A percentile compares a stretch with the other conserved stretches of the same genome.
Evolutionary conservation across 1,140 invertebrate species (phyloP).

Genomic region (Neodiprion pinetum): DNA sequence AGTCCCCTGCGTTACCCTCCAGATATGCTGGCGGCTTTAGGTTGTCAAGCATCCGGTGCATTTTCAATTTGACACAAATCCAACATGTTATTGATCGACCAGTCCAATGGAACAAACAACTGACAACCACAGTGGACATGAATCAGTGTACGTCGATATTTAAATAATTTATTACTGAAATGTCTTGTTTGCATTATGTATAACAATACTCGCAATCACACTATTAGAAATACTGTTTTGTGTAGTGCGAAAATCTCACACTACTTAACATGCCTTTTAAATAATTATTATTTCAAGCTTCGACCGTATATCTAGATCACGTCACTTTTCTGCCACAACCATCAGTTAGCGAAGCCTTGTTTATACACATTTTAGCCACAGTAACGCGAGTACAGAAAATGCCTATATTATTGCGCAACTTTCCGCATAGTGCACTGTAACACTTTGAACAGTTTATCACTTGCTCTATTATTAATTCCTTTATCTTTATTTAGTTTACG

Average conservation of each 20-base stretch:
- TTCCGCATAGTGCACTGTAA: too few relatives aligned
- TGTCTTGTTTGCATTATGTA: constrained; percentile 5
- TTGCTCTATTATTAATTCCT: too few relatives aligned
- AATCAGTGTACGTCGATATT: constrained; percentile 11
- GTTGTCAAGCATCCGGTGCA: neutral
- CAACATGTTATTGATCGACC: neutral
- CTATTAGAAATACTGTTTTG: constrained; percentile 5
- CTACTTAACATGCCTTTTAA: constrained; percentile 3
- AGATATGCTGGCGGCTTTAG: neutral
- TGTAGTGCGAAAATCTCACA: constrained; percentile 7
- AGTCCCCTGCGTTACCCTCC: neutral
- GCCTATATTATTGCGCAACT: too few relatives aligned
- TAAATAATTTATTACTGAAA: constrained; percentile 5
- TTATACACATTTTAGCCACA: too few relatives aligned
- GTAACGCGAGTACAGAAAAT: too few relatives aligned
- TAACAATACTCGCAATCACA: neutral
- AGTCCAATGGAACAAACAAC: constrained; percentile 4
- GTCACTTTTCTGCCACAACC: too few relatives aligned
- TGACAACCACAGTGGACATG: constrained; percentile 9
- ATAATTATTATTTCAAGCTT: constrained; percentile 3
- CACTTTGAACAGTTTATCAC: too few relatives aligned
- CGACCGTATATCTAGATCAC: neutral
- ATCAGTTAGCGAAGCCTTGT: too few relatives aligned
- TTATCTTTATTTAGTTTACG: too few relatives aligned
- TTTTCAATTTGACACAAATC: constrained; percentile 13